These are phyloP conservation scores for Hydroisotoma schaefferi DNA, from an alignment of 2,888 invertebrate species.

Conservation along the genomic window DNA sequence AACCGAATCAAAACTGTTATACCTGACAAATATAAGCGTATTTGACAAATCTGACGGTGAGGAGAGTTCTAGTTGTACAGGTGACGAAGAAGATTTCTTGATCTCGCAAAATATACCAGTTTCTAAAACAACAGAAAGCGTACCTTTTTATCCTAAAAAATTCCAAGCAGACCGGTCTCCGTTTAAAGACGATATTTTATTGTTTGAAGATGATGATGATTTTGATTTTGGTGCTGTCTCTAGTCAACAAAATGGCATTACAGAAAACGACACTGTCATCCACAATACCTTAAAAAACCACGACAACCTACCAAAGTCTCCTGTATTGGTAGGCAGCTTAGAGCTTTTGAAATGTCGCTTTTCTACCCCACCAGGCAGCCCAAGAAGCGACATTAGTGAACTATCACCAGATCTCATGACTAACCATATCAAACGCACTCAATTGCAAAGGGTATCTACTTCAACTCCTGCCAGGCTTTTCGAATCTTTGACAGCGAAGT, in stretches of 20 bases:
- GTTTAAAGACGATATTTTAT: slow-evolving; percentile 11
- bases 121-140: neutral
- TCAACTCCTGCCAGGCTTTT: too few species aligned
- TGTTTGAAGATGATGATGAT: slow-evolving; percentile 10
- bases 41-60: too few species aligned
- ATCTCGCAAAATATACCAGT: neutral
- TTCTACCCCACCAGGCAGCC: neutral
- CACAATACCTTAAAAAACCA: too few species aligned
- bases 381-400: neutral
- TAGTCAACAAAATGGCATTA: too few species aligned
- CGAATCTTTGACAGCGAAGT: neutral
- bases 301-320: too few species aligned
- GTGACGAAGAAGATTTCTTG: too few species aligned
- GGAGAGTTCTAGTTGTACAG: neutral
- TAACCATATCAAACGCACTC: slow-evolving; percentile 6
- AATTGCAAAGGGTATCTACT: too few species aligned
- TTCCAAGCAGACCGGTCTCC: slow-evolving; percentile 1
- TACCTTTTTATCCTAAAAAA: too few species aligned
- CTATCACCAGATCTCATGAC: slow-evolving; percentile 9
- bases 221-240: too few species aligned
- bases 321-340: too few species aligned
- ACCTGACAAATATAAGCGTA: too few species aligned
- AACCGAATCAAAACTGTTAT: too few species aligned
- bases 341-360: neutral
- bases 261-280: neutral